Evolutionary conservation across 2,113 vertebrate species (phyloP).

Genomic region (Lophotis ruficrista): DNA sequence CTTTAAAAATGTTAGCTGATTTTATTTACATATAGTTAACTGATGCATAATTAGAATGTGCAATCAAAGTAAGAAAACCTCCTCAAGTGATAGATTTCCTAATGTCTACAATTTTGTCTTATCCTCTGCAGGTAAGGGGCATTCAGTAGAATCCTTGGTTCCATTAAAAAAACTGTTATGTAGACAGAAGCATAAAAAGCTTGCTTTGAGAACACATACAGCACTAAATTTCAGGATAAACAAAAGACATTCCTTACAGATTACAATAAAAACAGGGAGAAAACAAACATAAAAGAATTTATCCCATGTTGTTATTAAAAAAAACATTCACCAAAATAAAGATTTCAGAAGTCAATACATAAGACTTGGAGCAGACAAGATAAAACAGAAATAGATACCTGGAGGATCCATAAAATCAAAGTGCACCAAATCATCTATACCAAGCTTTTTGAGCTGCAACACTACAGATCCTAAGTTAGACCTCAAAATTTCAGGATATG

Average conservation of each 20-base stretch:
- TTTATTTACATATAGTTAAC: background rate
- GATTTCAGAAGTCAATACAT: background rate
- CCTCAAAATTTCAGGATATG: slow-evolving; percentile 95
- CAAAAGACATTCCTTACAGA: background rate
- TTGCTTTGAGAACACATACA: background rate
- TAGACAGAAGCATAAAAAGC: background rate
- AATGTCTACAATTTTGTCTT: background rate
- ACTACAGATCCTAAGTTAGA: slow-evolving; percentile 96
- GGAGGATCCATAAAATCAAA: slow-evolving; percentile 99
- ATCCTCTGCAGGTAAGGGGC: background rate
- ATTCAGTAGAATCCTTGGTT: background rate
- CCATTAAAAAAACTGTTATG: background rate
- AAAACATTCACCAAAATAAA: background rate
- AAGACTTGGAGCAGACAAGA: background rate
- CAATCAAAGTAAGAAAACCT: background rate
- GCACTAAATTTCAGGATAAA: background rate
- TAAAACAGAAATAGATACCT: slow-evolving; percentile 76
- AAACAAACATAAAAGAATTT: background rate
- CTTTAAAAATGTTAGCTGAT: background rate
- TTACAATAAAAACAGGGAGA: background rate
- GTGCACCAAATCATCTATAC: slow-evolving; percentile 97
- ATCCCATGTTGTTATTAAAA: background rate
- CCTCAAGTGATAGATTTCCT: background rate
- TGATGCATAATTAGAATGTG: background rate
- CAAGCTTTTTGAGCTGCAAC: slow-evolving; percentile 94